Evolutionary conservation across 2,113 vertebrate species (phyloP).

Genomic region (Ia io): DNA sequence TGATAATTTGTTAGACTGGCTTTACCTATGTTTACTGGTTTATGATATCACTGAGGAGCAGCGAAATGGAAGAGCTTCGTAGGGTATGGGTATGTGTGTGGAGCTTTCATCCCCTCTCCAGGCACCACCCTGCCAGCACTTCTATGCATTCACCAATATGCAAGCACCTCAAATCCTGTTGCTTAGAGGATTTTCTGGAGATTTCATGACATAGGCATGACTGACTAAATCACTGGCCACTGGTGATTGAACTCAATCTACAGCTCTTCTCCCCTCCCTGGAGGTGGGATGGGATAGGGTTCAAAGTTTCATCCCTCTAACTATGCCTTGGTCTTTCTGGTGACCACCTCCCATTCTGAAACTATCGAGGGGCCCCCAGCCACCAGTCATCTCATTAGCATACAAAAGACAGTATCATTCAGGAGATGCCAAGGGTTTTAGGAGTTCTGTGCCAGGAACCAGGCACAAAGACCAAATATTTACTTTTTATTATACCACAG

Average conservation of each 20-base stretch:
- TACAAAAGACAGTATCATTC: not conserved
- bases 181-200: not conserved
- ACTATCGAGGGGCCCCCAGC: not conserved
- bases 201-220: not conserved
- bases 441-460: not conserved
- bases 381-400: not conserved
- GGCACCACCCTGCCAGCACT: not conserved
- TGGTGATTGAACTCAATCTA: not conserved
- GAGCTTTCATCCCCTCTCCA: not conserved
- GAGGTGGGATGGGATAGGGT: not conserved
- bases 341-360: not conserved
- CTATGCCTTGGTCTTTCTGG: not conserved
- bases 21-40: not conserved
- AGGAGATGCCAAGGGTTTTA: not conserved
- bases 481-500: not conserved
- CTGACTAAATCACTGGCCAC: not conserved
- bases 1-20: not conserved
- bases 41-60: not conserved
- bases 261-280: not conserved
- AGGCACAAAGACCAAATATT: not conserved
- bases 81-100: not conserved
- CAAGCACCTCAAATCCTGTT: not conserved
- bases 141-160: not conserved
- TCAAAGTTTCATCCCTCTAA: not conserved
- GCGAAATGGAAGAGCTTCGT: not conserved